phyloP scores from a whole-genome alignment of 2,888 invertebrate genomes.

The Subacronicta megacephala region DNA sequence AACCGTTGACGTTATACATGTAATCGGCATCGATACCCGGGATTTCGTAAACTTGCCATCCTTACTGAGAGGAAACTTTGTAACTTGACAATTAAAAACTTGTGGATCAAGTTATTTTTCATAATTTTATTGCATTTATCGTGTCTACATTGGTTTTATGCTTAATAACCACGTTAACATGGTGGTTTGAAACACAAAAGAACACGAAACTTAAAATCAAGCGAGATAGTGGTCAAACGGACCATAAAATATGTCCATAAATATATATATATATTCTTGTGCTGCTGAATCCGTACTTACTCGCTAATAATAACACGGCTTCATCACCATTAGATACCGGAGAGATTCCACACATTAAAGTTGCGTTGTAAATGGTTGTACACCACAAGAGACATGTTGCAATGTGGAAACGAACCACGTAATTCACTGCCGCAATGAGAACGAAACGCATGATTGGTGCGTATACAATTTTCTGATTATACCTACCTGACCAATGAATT shows the following conservation, averaged over 20 bases:
- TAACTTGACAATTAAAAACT: conserved; percentile 1
- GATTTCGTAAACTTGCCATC: conserved; percentile 2
- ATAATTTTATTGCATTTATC: too few relatives aligned
- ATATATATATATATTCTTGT: too few relatives aligned
- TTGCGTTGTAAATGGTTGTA: not conserved
- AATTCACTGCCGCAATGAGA: conserved; percentile 13
- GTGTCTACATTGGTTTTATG: too few relatives aligned
- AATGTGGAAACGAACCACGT: conserved; percentile 21
- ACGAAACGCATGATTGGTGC: conserved; percentile 7
- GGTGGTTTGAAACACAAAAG: too few relatives aligned
- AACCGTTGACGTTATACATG: too few relatives aligned
- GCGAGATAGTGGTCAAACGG: too few relatives aligned
- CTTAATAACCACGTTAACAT: too few relatives aligned
- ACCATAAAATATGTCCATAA: too few relatives aligned
- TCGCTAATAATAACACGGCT: too few relatives aligned
- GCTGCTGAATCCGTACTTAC: too few relatives aligned
- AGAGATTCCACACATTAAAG: not conserved
- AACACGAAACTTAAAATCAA: too few relatives aligned
- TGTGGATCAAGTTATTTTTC: conserved; percentile 5
- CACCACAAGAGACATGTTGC: conserved; percentile 27
- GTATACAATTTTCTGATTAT: not conserved
- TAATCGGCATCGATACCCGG: not conserved
- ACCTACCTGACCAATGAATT: too few relatives aligned
- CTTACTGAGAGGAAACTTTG: conserved; percentile 5
- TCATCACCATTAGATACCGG: not conserved